Evolutionary conservation across 2,113 vertebrate genomes (phyloP).

Genomic region (Cyprinodon brontotheroides): DNA sequence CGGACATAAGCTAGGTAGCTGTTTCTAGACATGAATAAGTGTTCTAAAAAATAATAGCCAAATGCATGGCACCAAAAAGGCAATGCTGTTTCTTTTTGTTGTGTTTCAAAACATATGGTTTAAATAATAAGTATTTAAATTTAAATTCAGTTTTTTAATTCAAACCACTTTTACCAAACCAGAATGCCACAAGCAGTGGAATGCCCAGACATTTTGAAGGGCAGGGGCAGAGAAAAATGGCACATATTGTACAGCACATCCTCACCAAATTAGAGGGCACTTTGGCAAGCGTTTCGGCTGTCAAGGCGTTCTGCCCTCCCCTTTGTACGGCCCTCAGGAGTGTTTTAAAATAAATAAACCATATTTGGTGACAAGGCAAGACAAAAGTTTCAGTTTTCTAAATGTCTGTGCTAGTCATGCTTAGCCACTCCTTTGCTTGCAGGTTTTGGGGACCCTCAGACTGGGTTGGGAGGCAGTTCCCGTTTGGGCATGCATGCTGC

Average conservation of each 20-base stretch:
- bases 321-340: too few species aligned
- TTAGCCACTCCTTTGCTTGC: slow-evolving; percentile 5
- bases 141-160: neutral
- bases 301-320: too few species aligned
- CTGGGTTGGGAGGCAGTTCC: slow-evolving; percentile 81
- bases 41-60: too few species aligned
- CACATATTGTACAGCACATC: neutral
- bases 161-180: neutral
- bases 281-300: too few species aligned
- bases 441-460: slow-evolving; percentile 90
- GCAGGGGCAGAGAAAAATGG: too few species aligned
- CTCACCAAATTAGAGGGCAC: too few species aligned
- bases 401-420: neutral
- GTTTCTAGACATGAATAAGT: too few species aligned
- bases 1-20: too few species aligned
- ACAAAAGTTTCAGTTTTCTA: neutral
- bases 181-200: neutral
- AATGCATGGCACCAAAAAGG: too few species aligned
- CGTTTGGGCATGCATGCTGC: slow-evolving; percentile 86
- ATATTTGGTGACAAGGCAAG: neutral
- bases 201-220: too few species aligned
- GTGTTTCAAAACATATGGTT: neutral
- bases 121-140: neutral
- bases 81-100: too few species aligned
- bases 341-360: neutral